phyloP scores from a whole-genome alignment of 1,140 invertebrate species.

The Drosophila suzukii region DNA sequence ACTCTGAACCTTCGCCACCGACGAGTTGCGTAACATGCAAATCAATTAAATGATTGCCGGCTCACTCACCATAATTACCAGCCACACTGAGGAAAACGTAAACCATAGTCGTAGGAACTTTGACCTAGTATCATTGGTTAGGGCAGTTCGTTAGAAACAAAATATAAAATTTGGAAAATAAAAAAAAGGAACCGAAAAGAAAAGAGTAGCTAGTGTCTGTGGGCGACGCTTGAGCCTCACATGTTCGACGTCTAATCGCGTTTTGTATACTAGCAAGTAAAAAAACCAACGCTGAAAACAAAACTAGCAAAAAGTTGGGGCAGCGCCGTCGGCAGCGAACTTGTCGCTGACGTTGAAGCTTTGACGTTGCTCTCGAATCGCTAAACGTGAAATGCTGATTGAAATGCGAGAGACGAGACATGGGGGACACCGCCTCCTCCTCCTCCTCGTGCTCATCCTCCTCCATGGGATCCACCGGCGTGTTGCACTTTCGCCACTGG shows the following conservation, averaged over 20 bases:
- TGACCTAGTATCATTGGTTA: conserved; percentile 23
- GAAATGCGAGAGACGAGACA: conserved; percentile 19
- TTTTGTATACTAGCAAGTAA: conserved; percentile 77
- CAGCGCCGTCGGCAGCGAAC: conserved; percentile 39
- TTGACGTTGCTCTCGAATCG: conserved; percentile 61
- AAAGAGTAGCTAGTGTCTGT: conserved; percentile 48
- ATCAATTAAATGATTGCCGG: conserved; percentile 44
- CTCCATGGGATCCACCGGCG: conserved; percentile 8
- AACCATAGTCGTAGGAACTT: conserved; percentile 65
- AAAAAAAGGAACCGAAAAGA: conserved; percentile 45
- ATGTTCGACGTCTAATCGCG: conserved; percentile 84
- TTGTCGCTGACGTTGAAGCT: conserved; percentile 48
- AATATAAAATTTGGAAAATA: conserved; percentile 34
- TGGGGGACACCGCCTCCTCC: conserved; percentile 4
- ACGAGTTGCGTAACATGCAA: conserved; percentile 69
- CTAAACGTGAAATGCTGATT: conserved; percentile 37
- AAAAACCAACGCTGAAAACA: conserved; percentile 43
- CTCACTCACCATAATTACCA: conserved; percentile 79
- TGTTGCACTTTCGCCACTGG: conserved; percentile 71
- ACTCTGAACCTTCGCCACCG: conserved; percentile 20
- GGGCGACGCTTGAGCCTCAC: conserved; percentile 71
- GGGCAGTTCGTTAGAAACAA: conserved; percentile 11
- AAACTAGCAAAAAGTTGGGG: conserved; percentile 35
- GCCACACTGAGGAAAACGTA: conserved; percentile 79
- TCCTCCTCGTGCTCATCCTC: conserved; percentile 4